phyloP scores from a whole-genome alignment of 2,888 invertebrate genomes.

The Scrobipalpa costella region DNA sequence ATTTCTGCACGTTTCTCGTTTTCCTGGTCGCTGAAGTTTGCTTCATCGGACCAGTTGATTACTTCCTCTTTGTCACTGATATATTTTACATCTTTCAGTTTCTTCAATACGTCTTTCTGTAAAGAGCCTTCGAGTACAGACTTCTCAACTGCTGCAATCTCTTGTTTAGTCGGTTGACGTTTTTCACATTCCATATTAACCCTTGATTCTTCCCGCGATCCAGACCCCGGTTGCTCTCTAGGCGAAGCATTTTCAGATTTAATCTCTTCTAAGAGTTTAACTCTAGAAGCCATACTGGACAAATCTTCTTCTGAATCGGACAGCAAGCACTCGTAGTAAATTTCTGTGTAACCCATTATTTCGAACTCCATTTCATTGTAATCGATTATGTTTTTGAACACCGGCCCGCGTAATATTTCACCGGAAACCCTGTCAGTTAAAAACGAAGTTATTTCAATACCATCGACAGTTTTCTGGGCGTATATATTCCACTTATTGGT shows the following conservation, averaged over 20 bases:
- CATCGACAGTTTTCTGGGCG: conserved; percentile 54
- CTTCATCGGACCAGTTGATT: conserved; percentile 58
- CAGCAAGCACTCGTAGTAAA: conserved; percentile 64
- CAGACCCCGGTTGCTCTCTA: conserved; percentile 42
- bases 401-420: conserved; percentile 65
- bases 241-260: conserved; percentile 55
- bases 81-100: conserved; percentile 57
- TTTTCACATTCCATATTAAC: conserved; percentile 26
- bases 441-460: conserved; percentile 61
- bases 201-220: conserved; percentile 9
- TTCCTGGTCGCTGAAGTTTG: conserved; percentile 41
- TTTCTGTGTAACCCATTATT: conserved; percentile 64
- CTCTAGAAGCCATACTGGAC: conserved; percentile 63
- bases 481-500: conserved; percentile 66
- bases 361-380: conserved; percentile 71
- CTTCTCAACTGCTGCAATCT: conserved; percentile 37
- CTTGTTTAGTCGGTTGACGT: conserved; percentile 28
- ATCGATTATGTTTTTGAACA: conserved; percentile 70
- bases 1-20: conserved; percentile 32
- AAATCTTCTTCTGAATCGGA: conserved; percentile 62
- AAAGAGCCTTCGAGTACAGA: conserved; percentile 43
- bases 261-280: conserved; percentile 60
- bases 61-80: conserved; percentile 57
- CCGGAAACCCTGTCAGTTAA: conserved; percentile 66
- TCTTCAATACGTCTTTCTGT: conserved; percentile 51